Conservation (phyloP, 2,888 invertebrate genomes). For the Beris chalybata region DNA sequence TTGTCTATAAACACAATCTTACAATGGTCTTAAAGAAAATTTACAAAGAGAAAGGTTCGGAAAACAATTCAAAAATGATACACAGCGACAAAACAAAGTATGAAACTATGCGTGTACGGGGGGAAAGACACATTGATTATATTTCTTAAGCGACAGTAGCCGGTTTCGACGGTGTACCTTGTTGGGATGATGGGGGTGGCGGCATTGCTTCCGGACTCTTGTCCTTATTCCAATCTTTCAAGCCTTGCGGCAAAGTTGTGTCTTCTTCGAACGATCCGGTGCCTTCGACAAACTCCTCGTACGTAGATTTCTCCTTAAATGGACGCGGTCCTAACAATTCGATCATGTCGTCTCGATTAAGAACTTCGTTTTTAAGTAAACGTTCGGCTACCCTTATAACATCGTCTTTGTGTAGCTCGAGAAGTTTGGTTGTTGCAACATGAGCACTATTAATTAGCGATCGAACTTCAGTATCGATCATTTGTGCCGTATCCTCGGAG, state of each 20-base stretch:
- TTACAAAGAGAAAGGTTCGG: no score
- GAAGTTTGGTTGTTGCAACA: conserved; percentile 73
- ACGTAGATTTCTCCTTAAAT: conserved; percentile 98
- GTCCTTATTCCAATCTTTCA: conserved; percentile 92
- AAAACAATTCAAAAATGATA: no score
- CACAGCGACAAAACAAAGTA: no score
- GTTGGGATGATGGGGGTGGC: conserved; percentile 38
- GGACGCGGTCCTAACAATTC: conserved; percentile 92
- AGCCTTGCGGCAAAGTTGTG: conserved; percentile 89
- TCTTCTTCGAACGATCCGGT: conserved; percentile 98
- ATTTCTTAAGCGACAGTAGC: conserved; percentile 18
- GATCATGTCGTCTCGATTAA: conserved; percentile 97
- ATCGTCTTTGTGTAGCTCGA: conserved; percentile 78
- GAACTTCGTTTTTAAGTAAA: conserved; percentile 89
- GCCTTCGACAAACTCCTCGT: conserved; percentile 98
- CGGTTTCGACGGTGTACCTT: conserved; percentile 39
- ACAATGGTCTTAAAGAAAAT: no score
- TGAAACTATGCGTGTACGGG: no score
- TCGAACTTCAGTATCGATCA: conserved; percentile 93
- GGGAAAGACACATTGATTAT: no score
- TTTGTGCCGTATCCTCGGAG: conserved; percentile 94
- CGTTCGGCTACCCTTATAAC: conserved; percentile 88
- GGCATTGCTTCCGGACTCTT: conserved; percentile 44
- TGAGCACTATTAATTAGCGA: conserved; percentile 77
- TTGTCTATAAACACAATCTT: no score